Base-by-base conservation (phyloP, 2,888 invertebrate genomes). In the Melieria omissa region DNA sequence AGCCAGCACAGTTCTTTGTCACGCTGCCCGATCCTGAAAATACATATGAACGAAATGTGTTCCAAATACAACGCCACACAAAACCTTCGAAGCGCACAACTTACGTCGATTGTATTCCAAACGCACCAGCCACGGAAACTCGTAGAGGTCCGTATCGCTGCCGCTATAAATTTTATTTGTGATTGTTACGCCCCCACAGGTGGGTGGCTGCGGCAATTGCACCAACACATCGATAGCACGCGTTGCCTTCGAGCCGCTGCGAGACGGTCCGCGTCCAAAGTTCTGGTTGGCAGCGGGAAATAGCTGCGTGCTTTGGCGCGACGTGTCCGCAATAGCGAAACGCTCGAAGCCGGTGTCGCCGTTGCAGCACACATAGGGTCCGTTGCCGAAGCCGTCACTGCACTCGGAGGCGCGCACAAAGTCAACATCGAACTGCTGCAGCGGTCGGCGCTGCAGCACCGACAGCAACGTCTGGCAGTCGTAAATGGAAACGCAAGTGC, bases 51-150 rank as follows among this genome's bases (percentile, higher is more conserved):
- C 29, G 2, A 29, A 29, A 29, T 29, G 29, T 29, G 29, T 29
- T 29, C 29, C 29, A 29, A 1, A 29, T 29, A 29, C 29, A 29
- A 29, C 29, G 2, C 1, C 29, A 29, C 29, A 29, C 29, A 29
- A 29, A 29, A 29, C 29, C 29, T 10, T 46, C 9, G 16, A 5
- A 29, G 12, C 46, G 42, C 6, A 5, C 9, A 5, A 76, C 80
- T 77, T 75, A 80, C 89, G 76, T 55, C 79, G 73, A 68, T 78
- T 88, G 78, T 92, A 93, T 81, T 90, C 89, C 41, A 93, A 78
- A n/a, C 92, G 84, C 0, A 88, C 89, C 89, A 92, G 90, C 93
- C 93, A 93, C 0, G 92, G 92, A 77, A 91, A 92, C 77, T 93
- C 92, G 72, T 90, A 90, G 0, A 92, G 83, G 0, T 90, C 89